Evolutionary conservation across 2,113 vertebrate species (phyloP), one percentile per base, ranked within the genome.

Genomic region (Trochalopteron elliotii): DNA sequence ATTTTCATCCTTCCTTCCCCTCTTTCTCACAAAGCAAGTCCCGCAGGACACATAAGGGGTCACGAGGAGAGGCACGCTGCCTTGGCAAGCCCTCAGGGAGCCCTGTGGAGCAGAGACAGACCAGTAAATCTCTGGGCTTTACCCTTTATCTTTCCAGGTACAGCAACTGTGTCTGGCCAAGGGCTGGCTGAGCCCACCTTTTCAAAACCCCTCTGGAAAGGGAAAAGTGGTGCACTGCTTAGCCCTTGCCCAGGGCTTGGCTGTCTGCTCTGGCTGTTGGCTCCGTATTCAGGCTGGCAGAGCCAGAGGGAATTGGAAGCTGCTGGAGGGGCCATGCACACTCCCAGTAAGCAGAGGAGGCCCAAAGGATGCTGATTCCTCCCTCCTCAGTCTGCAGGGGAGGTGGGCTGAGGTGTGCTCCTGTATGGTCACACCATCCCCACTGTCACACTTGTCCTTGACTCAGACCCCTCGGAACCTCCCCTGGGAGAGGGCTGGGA

Each of bases 381-480:
- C 59, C 23, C 44, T 65, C 40, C 11, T 25, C 42, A 42, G 17
- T 16, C 16, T 2, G 3, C 7, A 60, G 39, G 20, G 20, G 3
- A 59, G 14, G 11, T 16, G 40, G 49, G 31, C 22, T 74, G 28
- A 16, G 61, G 24, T 39, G 37, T 67, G n/a, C 52, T 45, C 21
- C 1, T 42, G 15, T 23, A 11, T 9, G 40, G 44, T 56, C 27
- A 9, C 61, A 40, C n/a, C 27, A 15, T 33, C 21, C 42, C 27
- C 0, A 0, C 47, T 50, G 12, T 25, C 24, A 30, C 0, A 0
- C 0, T 0, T 7, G 28, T 25, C 59, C n/a, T 78, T 39, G 33
- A 21, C 59, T 90, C 0, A 0, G 39, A 50, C 6, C 19, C 39
- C 25, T 88, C 0, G 0, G 33, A 44, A 49, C 53, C 17, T 76